These are phyloP conservation scores for Corythornis madagascariensis DNA, from an alignment of 2,113 vertebrate genomes.

Conservation along the genomic window DNA sequence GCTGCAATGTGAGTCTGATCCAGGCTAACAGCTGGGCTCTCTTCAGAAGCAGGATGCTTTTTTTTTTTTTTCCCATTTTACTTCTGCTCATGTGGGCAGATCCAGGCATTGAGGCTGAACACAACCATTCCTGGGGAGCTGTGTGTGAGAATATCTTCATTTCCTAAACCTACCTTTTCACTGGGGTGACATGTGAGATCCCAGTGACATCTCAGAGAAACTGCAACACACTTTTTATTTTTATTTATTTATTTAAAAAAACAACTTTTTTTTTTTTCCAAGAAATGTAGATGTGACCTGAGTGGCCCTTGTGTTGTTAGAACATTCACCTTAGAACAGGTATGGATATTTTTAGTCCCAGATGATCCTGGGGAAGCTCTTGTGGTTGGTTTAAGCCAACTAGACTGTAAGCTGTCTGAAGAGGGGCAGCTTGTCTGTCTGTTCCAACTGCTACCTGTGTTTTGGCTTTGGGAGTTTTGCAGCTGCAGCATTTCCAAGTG, in stretches of 20 bases:
- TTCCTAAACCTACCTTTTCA: not conserved
- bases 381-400: not conserved
- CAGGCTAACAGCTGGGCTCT: conserved; percentile 53
- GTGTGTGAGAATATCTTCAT: not conserved
- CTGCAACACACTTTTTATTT: not conserved
- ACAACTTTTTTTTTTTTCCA: not conserved
- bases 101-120: not conserved
- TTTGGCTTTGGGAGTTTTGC: not conserved
- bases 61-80: not conserved
- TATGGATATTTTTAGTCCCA: not conserved
- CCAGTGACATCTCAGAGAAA: not conserved
- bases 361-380: not conserved
- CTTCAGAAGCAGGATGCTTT: conserved; percentile 8
- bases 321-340: not conserved
- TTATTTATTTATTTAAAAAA: not conserved
- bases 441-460: not conserved
- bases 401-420: not conserved
- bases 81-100: not conserved
- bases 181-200: not conserved
- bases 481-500: not conserved
- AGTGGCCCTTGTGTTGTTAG: not conserved
- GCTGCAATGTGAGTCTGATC: conserved; percentile 46
- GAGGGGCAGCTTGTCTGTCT: not conserved
- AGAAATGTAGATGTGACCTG: not conserved
- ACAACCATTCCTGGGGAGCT: not conserved